Evolutionary conservation across 2,888 invertebrate genomes (phyloP).

Genomic region (Polietes domitor): DNA sequence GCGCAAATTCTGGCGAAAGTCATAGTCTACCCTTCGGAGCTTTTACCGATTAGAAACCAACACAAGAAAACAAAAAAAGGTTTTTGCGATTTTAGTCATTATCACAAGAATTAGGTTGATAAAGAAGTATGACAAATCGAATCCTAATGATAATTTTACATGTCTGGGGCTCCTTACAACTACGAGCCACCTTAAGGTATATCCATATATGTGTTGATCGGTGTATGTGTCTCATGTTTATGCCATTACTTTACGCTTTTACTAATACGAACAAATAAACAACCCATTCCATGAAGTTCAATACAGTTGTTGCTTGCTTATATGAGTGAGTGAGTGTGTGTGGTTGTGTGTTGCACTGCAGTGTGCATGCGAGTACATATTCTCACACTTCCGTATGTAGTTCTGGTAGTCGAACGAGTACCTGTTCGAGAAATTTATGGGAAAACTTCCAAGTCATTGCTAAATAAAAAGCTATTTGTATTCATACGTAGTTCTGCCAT

Average conservation of each 20-base stretch:
- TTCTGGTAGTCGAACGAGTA: background rate
- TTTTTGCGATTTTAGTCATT: too few relatives aligned
- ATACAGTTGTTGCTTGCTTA: background rate
- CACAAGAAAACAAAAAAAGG: too few relatives aligned
- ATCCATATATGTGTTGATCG: background rate
- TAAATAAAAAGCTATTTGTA: constrained; percentile 35
- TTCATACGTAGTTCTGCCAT: constrained; percentile 25
- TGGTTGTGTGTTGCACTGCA: background rate
- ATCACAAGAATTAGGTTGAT: too few relatives aligned
- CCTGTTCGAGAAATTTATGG: constrained; percentile 30
- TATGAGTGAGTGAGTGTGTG: background rate
- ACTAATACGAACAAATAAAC: constrained; percentile 30
- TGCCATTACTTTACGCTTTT: background rate
- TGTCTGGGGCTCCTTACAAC: too few relatives aligned
- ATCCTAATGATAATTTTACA: too few relatives aligned
- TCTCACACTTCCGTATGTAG: background rate
- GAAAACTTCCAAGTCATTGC: constrained; percentile 32
- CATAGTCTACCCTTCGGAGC: too few relatives aligned
- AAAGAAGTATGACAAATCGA: too few relatives aligned
- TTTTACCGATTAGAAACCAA: too few relatives aligned
- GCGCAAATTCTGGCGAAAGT: too few relatives aligned
- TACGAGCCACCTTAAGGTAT: too few relatives aligned
- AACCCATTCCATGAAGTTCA: background rate
- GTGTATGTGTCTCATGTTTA: background rate
- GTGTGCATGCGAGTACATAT: background rate